Evolutionary conservation across 1,140 invertebrate species (phyloP), one percentile per base, ranked within the genome.

Genomic region (Drosophila serrata): DNA sequence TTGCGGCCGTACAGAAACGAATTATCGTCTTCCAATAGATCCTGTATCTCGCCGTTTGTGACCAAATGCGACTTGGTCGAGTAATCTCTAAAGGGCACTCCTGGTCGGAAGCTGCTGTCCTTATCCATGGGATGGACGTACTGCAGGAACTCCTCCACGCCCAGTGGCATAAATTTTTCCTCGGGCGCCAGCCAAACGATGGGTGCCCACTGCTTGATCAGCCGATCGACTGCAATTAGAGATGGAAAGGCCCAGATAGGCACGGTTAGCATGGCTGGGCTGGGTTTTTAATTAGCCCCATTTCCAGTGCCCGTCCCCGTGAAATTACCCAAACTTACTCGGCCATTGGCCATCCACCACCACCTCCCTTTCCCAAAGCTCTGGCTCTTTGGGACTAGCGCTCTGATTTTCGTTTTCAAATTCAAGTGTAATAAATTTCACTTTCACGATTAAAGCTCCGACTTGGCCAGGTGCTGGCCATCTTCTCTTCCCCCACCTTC

Each of bases 121-220:
- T 92, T 92, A 61, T 92, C 90, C 85, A 90, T 88, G 22, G 93
- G 92, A 63, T 94, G 92, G 29, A 95, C 94, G 82, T 95, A 93
- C 58, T 94, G 86, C 15, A 95, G 86, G 79, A 95, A 95, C 62
- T 95, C 94, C 45, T 95, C 93, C 12, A 95, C 95, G 64, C 93
- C 94, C 48, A 94, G 91, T 0, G 95, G 95, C 80, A 95, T 92
- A 67, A 95, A 95, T 91, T 94, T 94, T 91, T 95, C 95, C 51
- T 94, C 94, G 8, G 95, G 95, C 49, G 95, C 94, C 33, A 95
- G 91, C 94, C 94, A 95, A 27, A 95, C 93, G n/a, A 95, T 87
- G 6, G 95, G 95, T 3, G 95, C 94, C 95, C 95, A 95, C 84
- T 94, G 92, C 59, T 84, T 93, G 55, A 94, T 93, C 17, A 94